A percentile compares a stretch with the other conserved stretches of the same genome.
phyloP scores from a whole-genome alignment of 2,113 vertebrate species.

The Campylomormyrus numenius region DNA sequence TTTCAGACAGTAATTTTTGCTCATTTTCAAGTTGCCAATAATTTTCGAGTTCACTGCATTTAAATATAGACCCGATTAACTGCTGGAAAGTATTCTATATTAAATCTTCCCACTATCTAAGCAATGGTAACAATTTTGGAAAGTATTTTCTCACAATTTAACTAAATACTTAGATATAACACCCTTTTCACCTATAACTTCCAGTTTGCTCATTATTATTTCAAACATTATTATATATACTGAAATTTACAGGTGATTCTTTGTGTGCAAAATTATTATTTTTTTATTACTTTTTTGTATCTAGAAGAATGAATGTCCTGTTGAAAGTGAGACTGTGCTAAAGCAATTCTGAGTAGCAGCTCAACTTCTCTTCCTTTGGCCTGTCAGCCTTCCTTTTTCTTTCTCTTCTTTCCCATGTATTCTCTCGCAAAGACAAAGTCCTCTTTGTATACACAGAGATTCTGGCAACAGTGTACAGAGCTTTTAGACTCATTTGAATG shows the following conservation, averaged over 20 bases:
- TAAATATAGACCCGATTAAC: neutral
- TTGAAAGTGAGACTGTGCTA: conserved; percentile 50
- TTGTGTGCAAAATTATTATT: neutral
- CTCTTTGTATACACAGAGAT: conserved; percentile 56
- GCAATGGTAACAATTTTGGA: neutral
- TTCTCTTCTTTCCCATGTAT: conserved; percentile 58
- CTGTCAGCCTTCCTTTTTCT: conserved; percentile 51
- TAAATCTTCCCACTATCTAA: neutral
- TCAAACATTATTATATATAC: neutral
- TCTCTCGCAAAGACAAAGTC: conserved; percentile 59
- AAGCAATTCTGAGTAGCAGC: conserved; percentile 49
- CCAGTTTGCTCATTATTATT: neutral
- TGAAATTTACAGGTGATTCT: neutral
- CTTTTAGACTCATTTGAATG: conserved; percentile 60
- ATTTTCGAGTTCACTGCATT: neutral
- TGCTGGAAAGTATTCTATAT: neutral
- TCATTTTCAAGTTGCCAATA: neutral
- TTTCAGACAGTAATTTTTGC: neutral
- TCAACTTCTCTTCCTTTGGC: conserved; percentile 45
- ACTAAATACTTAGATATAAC: neutral
- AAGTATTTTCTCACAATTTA: neutral
- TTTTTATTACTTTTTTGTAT: neutral
- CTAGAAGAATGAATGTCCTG: conserved; percentile 35
- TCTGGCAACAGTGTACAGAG: conserved; percentile 55
- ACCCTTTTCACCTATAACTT: neutral